These are phyloP conservation scores for Spheniscus humboldti DNA, from an alignment of 2,797 vertebrate species.

Conservation along the genomic window DNA sequence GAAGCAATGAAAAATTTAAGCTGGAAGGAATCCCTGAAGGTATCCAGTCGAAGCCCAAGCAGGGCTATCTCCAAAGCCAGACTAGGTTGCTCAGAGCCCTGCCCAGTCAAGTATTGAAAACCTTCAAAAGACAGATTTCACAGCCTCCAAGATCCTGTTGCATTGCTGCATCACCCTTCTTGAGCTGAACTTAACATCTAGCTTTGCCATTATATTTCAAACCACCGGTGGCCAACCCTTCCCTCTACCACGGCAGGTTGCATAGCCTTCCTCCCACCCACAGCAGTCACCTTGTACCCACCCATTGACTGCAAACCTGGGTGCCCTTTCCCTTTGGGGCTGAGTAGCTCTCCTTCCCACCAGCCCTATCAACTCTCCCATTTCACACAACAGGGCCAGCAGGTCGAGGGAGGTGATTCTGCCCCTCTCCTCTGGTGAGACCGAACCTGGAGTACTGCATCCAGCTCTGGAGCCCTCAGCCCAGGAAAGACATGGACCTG, in stretches of 20 bases:
- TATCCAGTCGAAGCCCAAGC: neutral
- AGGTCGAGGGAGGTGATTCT: neutral
- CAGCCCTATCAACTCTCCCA: neutral
- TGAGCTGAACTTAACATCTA: neutral
- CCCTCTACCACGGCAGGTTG: accelerated
- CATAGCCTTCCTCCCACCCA: neutral
- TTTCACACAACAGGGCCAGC: neutral
- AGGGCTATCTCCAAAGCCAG: neutral
- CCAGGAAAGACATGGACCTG: neutral
- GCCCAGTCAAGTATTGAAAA: neutral
- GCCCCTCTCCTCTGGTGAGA: neutral
- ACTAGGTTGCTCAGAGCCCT: neutral
- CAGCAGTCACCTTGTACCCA: neutral
- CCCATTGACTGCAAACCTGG: neutral
- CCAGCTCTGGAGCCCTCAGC: neutral
- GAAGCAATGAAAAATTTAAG: neutral
- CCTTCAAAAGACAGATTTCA: neutral
- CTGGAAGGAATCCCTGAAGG: neutral
- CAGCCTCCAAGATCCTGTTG: neutral
- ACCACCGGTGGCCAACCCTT: neutral
- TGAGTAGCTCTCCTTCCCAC: neutral
- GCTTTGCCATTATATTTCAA: neutral
- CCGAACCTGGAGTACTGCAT: no score
- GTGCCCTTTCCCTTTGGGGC: neutral
- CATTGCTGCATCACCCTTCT: neutral